Conservation (phyloP, 1,140 invertebrate species). For the Orius insidiosus region DNA sequence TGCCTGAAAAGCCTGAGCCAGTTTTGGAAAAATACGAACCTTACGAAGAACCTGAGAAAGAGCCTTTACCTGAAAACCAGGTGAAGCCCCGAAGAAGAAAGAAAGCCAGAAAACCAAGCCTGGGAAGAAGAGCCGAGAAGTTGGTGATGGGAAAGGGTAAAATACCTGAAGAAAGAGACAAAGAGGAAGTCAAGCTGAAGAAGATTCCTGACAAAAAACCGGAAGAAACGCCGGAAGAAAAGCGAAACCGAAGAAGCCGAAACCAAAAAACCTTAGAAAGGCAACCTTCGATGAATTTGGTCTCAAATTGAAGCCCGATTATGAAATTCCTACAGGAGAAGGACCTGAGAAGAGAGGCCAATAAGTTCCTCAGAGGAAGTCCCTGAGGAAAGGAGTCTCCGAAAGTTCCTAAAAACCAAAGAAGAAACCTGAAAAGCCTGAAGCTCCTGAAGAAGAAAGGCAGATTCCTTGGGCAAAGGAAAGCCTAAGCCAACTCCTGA, state of each 20-base stretch:
- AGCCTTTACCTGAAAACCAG: too few species aligned
- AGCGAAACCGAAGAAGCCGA: constrained; percentile 18
- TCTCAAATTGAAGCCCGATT: constrained; percentile 19
- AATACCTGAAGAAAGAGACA: constrained; percentile 18
- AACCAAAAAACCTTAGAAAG: constrained; percentile 15
- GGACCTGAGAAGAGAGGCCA: constrained; percentile 17
- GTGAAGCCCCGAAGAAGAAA: constrained; percentile 26
- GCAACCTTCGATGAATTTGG: constrained; percentile 19
- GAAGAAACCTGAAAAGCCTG: constrained; percentile 17
- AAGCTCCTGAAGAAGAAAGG: constrained; percentile 24
- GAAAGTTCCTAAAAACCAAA: constrained; percentile 21
- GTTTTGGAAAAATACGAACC: constrained; percentile 30
- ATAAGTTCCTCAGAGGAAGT: background rate
- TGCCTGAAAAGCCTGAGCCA: constrained; percentile 25
- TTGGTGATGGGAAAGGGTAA: constrained; percentile 21
- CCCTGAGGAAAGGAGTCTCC: background rate
- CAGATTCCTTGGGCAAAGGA: constrained; percentile 26
- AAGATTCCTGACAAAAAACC: constrained; percentile 13
- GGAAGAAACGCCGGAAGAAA: constrained; percentile 14
- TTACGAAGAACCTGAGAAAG: constrained; percentile 11
- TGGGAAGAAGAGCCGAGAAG: constrained; percentile 11
- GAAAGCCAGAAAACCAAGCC: constrained; percentile 20
- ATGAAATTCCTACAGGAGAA: constrained; percentile 20
- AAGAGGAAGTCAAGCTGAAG: constrained; percentile 17
- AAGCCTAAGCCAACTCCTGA: constrained; percentile 24